A percentile compares a stretch with the other conserved stretches of the same genome.
Evolutionary conservation across 1,140 invertebrate species (phyloP).

Genomic region (Globodera rostochiensis): DNA sequence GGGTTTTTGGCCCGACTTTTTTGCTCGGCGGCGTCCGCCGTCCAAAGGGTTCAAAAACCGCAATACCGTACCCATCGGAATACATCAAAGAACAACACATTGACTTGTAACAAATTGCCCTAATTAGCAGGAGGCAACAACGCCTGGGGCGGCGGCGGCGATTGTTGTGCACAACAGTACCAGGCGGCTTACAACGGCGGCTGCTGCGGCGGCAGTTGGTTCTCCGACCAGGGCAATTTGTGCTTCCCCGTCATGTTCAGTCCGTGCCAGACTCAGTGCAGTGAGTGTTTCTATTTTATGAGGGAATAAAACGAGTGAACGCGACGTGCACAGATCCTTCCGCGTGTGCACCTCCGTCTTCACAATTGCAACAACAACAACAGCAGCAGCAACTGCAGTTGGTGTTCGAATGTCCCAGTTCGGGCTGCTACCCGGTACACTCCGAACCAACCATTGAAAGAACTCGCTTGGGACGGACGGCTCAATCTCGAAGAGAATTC

Average conservation of each 20-base stretch:
- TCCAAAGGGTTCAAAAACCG: too few relatives aligned
- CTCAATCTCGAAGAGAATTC: too few relatives aligned
- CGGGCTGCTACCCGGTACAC: neutral
- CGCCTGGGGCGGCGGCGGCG: neutral
- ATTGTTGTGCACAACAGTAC: slow-evolving; percentile 8
- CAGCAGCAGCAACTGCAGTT: neutral
- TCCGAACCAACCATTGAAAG: too few relatives aligned
- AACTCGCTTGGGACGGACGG: too few relatives aligned
- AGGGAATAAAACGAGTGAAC: neutral
- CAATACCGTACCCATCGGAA: too few relatives aligned
- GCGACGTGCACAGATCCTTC: neutral
- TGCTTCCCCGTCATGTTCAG: slow-evolving; percentile 26
- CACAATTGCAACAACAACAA: neutral
- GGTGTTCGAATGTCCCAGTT: neutral
- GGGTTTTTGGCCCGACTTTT: too few relatives aligned
- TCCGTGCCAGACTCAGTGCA: slow-evolving; percentile 11
- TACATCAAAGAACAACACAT: too few relatives aligned
- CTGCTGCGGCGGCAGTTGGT: slow-evolving; percentile 31
- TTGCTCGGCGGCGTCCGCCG: too few relatives aligned
- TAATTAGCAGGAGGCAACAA: neutral
- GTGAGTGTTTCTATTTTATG: neutral
- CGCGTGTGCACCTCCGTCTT: neutral
- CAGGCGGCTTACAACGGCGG: slow-evolving; percentile 8
- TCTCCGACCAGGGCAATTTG: slow-evolving; percentile 17
- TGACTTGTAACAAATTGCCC: neutral